phyloP scores from a whole-genome alignment of 30 jellyfish, hydroid and myxozoan genomes.

The Hydractinia symbiolongicarpus region DNA sequence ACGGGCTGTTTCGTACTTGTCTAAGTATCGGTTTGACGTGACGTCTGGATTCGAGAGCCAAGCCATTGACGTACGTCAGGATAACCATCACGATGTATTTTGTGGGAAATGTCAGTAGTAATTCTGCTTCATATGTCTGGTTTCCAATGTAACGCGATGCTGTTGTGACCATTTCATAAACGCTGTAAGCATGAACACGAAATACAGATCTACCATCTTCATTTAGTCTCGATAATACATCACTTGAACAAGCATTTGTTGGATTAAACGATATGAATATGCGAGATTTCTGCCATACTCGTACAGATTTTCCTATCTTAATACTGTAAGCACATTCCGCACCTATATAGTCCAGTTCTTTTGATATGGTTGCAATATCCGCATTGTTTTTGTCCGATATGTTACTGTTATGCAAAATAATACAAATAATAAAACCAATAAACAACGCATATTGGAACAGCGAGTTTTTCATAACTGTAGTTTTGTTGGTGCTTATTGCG shows the following conservation, averaged over 20 bases:
- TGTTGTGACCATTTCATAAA: conserved; percentile 58
- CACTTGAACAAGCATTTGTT: conserved; percentile 47
- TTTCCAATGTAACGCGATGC: conserved; percentile 48
- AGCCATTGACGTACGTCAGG: conserved; percentile 72
- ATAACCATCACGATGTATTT: conserved; percentile 49
- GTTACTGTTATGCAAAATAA: conserved; percentile 1
- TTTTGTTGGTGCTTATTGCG: background rate
- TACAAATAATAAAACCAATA: background rate
- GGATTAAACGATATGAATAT: conserved; percentile 54
- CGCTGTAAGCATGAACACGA: conserved; percentile 84
- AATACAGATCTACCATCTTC: conserved; percentile 51
- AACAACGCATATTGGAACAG: background rate
- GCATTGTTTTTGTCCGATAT: background rate
- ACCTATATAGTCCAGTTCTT: background rate
- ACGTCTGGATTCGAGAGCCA: conserved; percentile 39
- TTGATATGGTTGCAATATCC: background rate
- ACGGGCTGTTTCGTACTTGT: conserved; percentile 80
- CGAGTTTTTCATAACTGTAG: conserved; percentile 4
- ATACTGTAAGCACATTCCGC: conserved; percentile 21
- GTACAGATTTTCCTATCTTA: background rate
- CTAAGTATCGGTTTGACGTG: conserved; percentile 66
- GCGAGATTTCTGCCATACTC: conserved; percentile 48
- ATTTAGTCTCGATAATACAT: conserved; percentile 18
- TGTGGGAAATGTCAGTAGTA: conserved; percentile 68
- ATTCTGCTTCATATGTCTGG: conserved; percentile 55